Conservation (phyloP, 2,113 vertebrate species). For the Ctenodactylus gundi region DNA sequence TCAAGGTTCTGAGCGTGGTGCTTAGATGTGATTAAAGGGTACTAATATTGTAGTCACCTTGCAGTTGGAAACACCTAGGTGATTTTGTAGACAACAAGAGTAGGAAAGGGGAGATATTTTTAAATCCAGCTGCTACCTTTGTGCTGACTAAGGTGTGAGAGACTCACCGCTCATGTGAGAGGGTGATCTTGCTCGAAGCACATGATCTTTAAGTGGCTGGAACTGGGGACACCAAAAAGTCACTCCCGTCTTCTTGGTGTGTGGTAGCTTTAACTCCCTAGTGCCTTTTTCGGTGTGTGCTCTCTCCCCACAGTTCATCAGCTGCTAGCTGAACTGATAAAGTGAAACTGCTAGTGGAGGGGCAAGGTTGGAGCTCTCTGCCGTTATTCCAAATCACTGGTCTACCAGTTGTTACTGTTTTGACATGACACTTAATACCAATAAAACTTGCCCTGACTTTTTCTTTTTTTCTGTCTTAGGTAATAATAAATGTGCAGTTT, state of each 20-base stretch:
- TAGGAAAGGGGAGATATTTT: background rate
- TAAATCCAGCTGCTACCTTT: background rate
- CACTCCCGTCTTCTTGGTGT: background rate
- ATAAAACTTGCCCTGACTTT: constrained; percentile 14
- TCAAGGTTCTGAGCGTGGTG: background rate
- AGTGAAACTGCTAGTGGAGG: background rate
- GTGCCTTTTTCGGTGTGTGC: background rate
- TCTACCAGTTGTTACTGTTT: background rate
- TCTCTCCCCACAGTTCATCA: background rate
- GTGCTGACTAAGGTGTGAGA: background rate
- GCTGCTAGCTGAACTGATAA: background rate
- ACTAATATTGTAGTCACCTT: background rate
- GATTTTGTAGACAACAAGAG: background rate
- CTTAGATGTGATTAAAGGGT: background rate
- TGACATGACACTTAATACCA: background rate
- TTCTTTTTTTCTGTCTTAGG: constrained; percentile 45
- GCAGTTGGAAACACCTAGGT: background rate
- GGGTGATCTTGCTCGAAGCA: background rate
- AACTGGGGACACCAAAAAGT: background rate
- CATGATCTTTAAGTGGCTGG: background rate
- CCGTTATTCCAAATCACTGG: accelerated
- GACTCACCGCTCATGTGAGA: background rate
- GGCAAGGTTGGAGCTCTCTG: background rate
- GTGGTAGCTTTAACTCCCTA: background rate
- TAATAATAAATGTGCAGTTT: constrained; percentile 57